phyloP scores from a whole-genome alignment of 2,797 vertebrate genomes.

The Phylloscopus collybita region DNA sequence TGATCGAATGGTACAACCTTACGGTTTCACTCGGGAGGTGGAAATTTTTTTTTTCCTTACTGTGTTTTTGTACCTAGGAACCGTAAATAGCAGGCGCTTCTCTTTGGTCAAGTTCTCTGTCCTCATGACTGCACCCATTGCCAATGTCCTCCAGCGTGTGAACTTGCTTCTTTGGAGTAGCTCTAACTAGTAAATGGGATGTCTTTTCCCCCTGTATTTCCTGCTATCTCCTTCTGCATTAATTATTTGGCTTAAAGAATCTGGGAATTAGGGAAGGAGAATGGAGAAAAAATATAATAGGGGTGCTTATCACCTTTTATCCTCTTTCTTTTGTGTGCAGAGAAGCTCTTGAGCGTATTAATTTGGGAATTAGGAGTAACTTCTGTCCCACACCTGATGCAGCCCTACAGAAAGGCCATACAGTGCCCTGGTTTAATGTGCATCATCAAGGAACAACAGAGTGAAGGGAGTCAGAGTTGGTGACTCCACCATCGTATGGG shows the following conservation, averaged over 20 bases:
- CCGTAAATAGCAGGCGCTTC: not conserved
- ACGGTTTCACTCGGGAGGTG: not conserved
- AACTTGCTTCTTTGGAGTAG: not conserved
- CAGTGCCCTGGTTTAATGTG: not conserved
- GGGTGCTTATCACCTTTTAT: not conserved
- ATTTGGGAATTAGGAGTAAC: not conserved
- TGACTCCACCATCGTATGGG: not conserved
- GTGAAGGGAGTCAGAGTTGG: not conserved
- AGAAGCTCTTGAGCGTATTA: not conserved
- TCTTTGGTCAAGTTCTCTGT: not conserved
- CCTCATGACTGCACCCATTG: not conserved
- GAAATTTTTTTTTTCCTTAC: not conserved
- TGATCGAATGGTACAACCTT: constrained; percentile 16
- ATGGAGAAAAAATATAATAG: not conserved
- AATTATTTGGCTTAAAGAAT: not conserved
- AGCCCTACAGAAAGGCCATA: not conserved
- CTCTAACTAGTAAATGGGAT: not conserved
- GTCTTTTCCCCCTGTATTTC: not conserved
- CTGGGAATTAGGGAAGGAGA: not conserved
- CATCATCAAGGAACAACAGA: not conserved
- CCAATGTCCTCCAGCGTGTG: not conserved
- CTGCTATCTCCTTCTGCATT: not conserved
- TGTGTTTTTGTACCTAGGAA: not conserved
- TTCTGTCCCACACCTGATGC: not conserved
- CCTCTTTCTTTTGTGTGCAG: not conserved